Evolutionary conservation across 2,113 vertebrate species (phyloP), one percentile per base, ranked within the genome.

Genomic region (Onychostoma macrolepis): DNA sequence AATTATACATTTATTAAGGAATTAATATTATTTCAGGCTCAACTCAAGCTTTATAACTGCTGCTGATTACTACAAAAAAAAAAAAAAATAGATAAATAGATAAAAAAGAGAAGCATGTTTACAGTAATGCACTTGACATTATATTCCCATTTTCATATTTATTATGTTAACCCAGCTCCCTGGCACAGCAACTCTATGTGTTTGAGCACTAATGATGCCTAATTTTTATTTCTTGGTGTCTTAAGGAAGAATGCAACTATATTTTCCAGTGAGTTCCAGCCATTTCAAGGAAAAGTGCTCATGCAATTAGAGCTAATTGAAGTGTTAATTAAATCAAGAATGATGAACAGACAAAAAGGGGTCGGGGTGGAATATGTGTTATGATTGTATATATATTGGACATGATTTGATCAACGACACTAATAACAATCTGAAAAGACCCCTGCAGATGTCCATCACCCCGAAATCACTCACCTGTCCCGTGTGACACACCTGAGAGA

Each of bases 401-500:
- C 41, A 48, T 26, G 65, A 76, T 45, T 77, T 45, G 83, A 85
- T 84, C 86, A 83, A 88, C 78, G 82, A 86, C 85, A 91, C 86
- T 56, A 80, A 90, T 33, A 53, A 77, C 19, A 77, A 77, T 45
- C 45, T 19, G n/a, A 77, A 50, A 76, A 48, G 38, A 76, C 12
- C 41, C 41, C 33, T 15, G 12, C 41, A 45, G 74, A 17, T 1
- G 2, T 76, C 74, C 74, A 4, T 76, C 74, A 26, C n/a, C 48
- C 43, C 79, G 85, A 87, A 94, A 94, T 95, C 94, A 93, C 92
- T 92, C 92, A 92, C 91, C 92, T 95, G 94, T 94, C 92, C 94
- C 41, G 41, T 88, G 91, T 92, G 90, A 30, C 28, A 63, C 38
- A 65, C 80, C 67, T 80, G 85, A 74, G 80, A 86, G 38, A 83